phyloP scores from a whole-genome alignment of 2,797 vertebrate species.

The Meda fulgida region DNA sequence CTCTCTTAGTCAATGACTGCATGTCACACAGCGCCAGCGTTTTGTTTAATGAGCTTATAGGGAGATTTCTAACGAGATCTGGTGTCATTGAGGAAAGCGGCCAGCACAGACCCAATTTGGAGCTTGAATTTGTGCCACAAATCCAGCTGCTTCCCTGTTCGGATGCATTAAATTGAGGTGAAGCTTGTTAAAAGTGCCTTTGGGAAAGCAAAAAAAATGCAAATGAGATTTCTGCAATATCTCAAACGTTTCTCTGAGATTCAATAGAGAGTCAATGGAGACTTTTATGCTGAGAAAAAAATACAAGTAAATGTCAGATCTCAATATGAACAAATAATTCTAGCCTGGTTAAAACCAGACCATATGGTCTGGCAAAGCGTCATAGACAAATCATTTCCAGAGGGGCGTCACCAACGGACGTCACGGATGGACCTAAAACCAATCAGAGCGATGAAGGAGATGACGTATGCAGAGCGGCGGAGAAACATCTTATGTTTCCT shows the following conservation, averaged over 20 bases:
- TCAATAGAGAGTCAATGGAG: not conserved
- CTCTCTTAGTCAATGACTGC: slow-evolving; percentile 12
- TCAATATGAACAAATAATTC: not conserved
- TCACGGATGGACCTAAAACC: no score
- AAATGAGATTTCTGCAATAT: not conserved
- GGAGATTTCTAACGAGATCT: slow-evolving; percentile 41
- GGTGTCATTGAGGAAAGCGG: slow-evolving; percentile 11
- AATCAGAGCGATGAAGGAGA: no score
- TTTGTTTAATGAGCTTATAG: slow-evolving; percentile 48
- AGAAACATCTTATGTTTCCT: no score
- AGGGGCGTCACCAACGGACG: no score
- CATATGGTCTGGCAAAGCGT: no score
- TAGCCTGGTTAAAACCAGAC: no score
- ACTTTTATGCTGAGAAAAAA: not conserved
- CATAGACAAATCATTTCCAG: no score
- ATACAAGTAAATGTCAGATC: not conserved
- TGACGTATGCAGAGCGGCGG: no score
- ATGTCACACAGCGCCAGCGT: slow-evolving; percentile 2
- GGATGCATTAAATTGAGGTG: not conserved
- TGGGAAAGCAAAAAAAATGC: not conserved
- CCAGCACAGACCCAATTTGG: slow-evolving; percentile 23
- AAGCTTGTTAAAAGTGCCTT: not conserved
- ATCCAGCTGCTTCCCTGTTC: not conserved
- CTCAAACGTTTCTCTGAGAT: not conserved
- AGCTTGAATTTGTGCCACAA: slow-evolving; percentile 15